A percentile compares a stretch with the other conserved stretches of the same genome.
These are phyloP conservation scores for Drosophila longiperda DNA, from an alignment of 2,888 invertebrate species.

Conservation along the genomic window DNA sequence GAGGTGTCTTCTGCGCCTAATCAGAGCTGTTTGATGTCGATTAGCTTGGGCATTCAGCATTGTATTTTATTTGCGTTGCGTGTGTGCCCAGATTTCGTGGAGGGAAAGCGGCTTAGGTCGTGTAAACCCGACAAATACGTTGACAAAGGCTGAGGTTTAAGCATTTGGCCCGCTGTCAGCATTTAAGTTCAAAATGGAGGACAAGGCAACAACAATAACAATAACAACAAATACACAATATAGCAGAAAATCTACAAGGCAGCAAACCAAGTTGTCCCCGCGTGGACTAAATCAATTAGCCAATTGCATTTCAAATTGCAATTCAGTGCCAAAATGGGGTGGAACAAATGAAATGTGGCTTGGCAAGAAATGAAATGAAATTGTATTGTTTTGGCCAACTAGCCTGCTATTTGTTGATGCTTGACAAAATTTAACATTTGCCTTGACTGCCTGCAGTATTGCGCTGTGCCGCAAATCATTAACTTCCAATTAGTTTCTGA, in stretches of 20 bases:
- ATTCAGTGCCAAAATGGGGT: constrained; percentile 71
- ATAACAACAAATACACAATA: constrained; percentile 4
- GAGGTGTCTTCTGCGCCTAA: constrained; percentile 24
- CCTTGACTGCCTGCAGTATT: not conserved
- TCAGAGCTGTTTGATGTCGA: constrained; percentile 35
- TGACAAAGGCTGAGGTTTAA: constrained; percentile 63
- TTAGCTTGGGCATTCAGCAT: constrained; percentile 20
- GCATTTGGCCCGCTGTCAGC: constrained; percentile 58
- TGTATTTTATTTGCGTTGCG: constrained; percentile 18
- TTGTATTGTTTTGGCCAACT: constrained; percentile 13
- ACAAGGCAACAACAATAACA: constrained; percentile 64
- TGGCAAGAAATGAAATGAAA: constrained; percentile 47
- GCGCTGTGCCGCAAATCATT: constrained; percentile 52
- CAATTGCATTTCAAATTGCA: constrained; percentile 69
- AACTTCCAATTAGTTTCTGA: constrained; percentile 68
- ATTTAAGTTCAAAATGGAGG: constrained; percentile 51
- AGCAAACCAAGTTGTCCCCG: constrained; percentile 24
- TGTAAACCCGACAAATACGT: constrained; percentile 69
- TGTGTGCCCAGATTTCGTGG: constrained; percentile 28
- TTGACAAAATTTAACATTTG: not conserved
- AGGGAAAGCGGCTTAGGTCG: constrained; percentile 70
- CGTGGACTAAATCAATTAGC: constrained; percentile 75
- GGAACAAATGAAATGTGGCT: constrained; percentile 40
- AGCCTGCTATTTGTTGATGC: constrained; percentile 25
- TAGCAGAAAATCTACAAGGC: not conserved